Evolutionary conservation across 2,888 invertebrate species (phyloP).

Genomic region (Ectemnius continuus): DNA sequence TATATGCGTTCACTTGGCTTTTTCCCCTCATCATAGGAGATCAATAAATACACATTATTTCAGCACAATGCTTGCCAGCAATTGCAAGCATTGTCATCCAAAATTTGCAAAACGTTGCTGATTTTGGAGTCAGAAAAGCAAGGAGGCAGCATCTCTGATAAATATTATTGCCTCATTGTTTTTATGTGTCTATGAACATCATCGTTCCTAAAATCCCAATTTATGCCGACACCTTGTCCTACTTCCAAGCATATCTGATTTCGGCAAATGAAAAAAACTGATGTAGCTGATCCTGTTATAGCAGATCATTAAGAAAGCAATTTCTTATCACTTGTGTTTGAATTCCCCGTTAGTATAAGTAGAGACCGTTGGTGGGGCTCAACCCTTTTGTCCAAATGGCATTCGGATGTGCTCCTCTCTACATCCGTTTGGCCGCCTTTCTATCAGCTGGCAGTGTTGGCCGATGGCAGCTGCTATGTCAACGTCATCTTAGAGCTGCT

Average conservation of each 20-base stretch:
- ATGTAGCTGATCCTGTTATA: constrained; percentile 64
- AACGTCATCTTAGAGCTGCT: constrained; percentile 57
- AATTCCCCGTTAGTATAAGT: constrained; percentile 79
- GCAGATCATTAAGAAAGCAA: constrained; percentile 50
- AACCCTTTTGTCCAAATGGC: constrained; percentile 78
- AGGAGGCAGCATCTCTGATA: constrained; percentile 53
- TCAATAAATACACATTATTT: constrained; percentile 74
- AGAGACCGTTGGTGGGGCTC: constrained; percentile 77
- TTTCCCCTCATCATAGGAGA: constrained; percentile 78
- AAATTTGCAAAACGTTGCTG: constrained; percentile 56
- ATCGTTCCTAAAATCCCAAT: constrained; percentile 44
- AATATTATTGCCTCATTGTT: constrained; percentile 53
- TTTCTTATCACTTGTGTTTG: constrained; percentile 76
- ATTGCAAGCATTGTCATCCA: constrained; percentile 51
- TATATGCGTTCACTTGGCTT: constrained; percentile 75
- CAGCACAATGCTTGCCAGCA: constrained; percentile 67
- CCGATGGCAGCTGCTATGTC: constrained; percentile 60
- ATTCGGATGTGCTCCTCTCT: constrained; percentile 76
- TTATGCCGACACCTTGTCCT: constrained; percentile 34
- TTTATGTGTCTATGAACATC: constrained; percentile 46
- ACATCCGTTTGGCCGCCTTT: constrained; percentile 77
- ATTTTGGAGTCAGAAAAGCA: constrained; percentile 60
- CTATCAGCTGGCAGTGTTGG: constrained; percentile 72
- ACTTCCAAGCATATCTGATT: constrained; percentile 55
- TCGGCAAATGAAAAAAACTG: constrained; percentile 54